Evolutionary conservation across 2,888 invertebrate genomes (phyloP).

Genomic region (Cheilosia urbana): DNA sequence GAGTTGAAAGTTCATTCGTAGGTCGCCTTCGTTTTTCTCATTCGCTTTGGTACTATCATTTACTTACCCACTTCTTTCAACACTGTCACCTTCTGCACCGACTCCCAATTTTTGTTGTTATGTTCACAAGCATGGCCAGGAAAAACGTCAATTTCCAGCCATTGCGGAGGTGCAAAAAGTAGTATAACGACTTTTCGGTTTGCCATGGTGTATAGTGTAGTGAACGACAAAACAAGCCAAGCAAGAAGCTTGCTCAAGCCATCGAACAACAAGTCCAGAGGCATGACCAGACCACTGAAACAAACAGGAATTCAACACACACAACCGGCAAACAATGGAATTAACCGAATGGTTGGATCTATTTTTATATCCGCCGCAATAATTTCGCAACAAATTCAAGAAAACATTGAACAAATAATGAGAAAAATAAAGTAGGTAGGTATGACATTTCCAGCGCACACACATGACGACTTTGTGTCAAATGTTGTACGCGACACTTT

Average conservation of each 20-base stretch:
- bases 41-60: constrained; percentile 20
- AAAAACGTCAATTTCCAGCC: constrained; percentile 59
- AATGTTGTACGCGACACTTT: not conserved
- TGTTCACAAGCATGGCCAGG: constrained; percentile 47
- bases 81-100: constrained; percentile 7
- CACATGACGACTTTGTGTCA: constrained; percentile 14
- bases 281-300: constrained; percentile 65
- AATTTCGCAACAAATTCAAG: constrained; percentile 56
- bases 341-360: constrained; percentile 63
- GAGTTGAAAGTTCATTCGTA: constrained; percentile 44
- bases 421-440: constrained; percentile 14
- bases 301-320: constrained; percentile 65
- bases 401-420: constrained; percentile 20
- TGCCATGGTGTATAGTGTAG: constrained; percentile 39
- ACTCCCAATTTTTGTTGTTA: constrained; percentile 45
- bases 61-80: constrained; percentile 11
- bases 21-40: constrained; percentile 27
- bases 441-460: constrained; percentile 30
- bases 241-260: constrained; percentile 63
- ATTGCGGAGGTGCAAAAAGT: constrained; percentile 64
- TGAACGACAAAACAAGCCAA: constrained; percentile 65
- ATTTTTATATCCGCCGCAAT: constrained; percentile 60
- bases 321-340: constrained; percentile 39
- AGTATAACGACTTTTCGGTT: constrained; percentile 63
- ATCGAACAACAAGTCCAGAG: constrained; percentile 64